These are phyloP conservation scores for Drosophila monieri DNA, from an alignment of 2,888 invertebrate species.

Conservation along the genomic window DNA sequence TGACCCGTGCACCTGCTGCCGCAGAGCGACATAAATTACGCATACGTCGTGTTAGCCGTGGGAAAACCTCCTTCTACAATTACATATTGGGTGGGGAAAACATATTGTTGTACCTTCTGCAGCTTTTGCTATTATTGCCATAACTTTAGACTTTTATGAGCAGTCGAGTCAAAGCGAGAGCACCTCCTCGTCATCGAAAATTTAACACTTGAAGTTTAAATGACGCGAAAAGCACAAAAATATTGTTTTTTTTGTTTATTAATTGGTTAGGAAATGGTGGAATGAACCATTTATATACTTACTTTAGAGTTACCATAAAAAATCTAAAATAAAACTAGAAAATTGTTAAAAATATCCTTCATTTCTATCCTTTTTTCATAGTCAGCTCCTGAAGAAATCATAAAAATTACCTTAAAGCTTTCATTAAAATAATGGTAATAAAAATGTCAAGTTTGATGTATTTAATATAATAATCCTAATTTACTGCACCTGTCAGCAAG, in stretches of 20 bases:
- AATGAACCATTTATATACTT: too few relatives aligned
- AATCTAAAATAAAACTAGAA: too few relatives aligned
- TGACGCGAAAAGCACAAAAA: constrained; percentile 34
- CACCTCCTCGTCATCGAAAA: constrained; percentile 3
- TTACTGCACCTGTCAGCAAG: constrained; percentile 66
- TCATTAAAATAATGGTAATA: constrained; percentile 15
- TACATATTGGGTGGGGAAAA: constrained; percentile 26
- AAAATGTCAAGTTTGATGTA: constrained; percentile 13
- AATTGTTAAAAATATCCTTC: too few relatives aligned
- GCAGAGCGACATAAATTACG: constrained; percentile 66
- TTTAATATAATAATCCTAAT: constrained; percentile 74
- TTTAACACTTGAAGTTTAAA: constrained; percentile 48
- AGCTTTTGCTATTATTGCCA: constrained; percentile 44
- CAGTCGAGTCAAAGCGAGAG: constrained; percentile 17
- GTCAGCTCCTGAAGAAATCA: neutral
- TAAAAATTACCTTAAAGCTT: constrained; percentile 6
- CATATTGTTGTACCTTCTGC: constrained; percentile 44
- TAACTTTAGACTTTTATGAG: constrained; percentile 72
- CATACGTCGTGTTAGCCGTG: constrained; percentile 65
- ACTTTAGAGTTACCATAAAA: too few relatives aligned
- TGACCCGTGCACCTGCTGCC: constrained; percentile 58
- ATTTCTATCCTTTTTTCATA: too few relatives aligned
- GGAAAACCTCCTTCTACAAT: constrained; percentile 33
- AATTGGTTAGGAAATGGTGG: too few relatives aligned
- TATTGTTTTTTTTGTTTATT: constrained; percentile 16